Percentiles rank a stretch among this genome's conserved stretches.
phyloP scores from a whole-genome alignment of 1,140 invertebrate species.

The Vanessa tameamea region DNA sequence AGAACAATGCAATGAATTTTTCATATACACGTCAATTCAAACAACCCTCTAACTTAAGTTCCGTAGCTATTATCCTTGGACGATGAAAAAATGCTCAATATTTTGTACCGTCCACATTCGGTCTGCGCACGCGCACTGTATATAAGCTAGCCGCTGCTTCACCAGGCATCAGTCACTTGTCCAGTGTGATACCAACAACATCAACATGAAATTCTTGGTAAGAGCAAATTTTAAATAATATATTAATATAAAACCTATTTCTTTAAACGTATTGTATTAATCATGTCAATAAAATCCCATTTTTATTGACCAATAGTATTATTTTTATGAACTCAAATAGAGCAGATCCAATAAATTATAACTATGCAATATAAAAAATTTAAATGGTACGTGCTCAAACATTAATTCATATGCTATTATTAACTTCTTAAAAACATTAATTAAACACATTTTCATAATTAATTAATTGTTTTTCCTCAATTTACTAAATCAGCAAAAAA shows the following conservation, averaged over 20 bases:
- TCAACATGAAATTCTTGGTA: slow-evolving; percentile 70
- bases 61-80: slow-evolving; percentile 44
- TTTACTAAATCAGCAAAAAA: neutral
- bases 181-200: slow-evolving; percentile 45
- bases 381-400: neutral
- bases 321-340: too few species aligned
- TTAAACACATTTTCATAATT: too few species aligned
- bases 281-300: too few species aligned
- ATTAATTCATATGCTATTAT: too few species aligned
- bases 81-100: slow-evolving; percentile 43
- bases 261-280: too few species aligned
- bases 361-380: neutral
- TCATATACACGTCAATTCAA: slow-evolving; percentile 13
- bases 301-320: too few species aligned
- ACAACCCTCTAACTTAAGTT: slow-evolving; percentile 37
- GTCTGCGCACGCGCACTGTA: slow-evolving; percentile 40
- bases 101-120: slow-evolving; percentile 28
- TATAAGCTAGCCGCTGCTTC: slow-evolving; percentile 47
- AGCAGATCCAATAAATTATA: slow-evolving; percentile 2
- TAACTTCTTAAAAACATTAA: too few species aligned
- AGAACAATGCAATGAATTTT: neutral
- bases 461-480: neutral
- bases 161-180: slow-evolving; percentile 56
- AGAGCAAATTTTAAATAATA: slow-evolving; percentile 33
- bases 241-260: neutral